Percentiles rank a stretch among this genome's conserved stretches.
Conservation (phyloP, 2,797 vertebrate species). For the Sebastes itinus region DNA sequence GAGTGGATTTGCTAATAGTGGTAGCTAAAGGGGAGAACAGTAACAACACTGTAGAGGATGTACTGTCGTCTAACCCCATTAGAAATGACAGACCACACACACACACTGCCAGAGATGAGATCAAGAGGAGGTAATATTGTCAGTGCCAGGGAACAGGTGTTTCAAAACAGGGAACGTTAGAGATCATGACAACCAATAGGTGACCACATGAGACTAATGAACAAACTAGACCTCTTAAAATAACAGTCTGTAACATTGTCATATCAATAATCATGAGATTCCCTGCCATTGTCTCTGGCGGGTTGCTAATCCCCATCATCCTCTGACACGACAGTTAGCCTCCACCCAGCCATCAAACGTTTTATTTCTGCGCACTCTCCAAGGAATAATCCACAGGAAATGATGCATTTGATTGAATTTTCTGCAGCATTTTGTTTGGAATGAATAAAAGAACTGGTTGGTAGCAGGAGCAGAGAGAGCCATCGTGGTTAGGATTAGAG, state of each 20-base stretch:
- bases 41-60: slow-evolving; percentile 2
- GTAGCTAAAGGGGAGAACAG: neutral
- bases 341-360: neutral
- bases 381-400: neutral
- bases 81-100: slow-evolving; percentile 13
- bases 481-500: neutral
- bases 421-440: neutral
- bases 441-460: neutral
- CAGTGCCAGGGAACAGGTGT: slow-evolving; percentile 11
- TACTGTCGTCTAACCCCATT: slow-evolving; percentile 11
- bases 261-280: neutral
- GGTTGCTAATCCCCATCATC: neutral
- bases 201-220: neutral
- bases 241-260: neutral
- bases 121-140: slow-evolving; percentile 8
- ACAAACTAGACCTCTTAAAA: neutral
- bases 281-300: neutral
- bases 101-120: neutral
- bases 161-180: neutral
- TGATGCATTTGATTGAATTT: neutral
- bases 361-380: neutral
- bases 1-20: slow-evolving; percentile 28
- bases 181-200: slow-evolving; percentile 1
- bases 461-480: neutral
- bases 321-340: slow-evolving; percentile 1